Conservation (phyloP, 2,113 vertebrate species). For the Vicugna pacos region DNA sequence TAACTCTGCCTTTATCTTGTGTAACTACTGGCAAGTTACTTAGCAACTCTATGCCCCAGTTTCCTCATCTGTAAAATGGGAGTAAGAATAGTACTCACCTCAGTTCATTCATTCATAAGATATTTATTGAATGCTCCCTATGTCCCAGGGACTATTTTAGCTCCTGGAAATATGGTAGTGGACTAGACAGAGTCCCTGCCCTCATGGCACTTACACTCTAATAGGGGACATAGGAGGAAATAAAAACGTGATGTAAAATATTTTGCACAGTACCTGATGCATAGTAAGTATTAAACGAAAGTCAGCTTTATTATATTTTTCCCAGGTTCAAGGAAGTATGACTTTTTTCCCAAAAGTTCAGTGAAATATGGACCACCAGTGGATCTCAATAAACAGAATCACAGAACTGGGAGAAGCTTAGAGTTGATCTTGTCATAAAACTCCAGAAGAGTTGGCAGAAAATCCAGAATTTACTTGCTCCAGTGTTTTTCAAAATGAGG, state of each 20-base stretch:
- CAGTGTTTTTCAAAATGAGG: neutral
- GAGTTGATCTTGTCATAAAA: neutral
- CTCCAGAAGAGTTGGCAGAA: neutral
- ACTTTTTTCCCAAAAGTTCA: slow-evolving; percentile 25
- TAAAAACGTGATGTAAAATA: neutral
- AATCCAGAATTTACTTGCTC: neutral
- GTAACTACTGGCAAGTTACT: neutral
- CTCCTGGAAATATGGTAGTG: neutral
- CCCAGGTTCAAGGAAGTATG: neutral
- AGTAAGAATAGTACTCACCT: neutral
- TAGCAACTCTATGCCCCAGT: neutral
- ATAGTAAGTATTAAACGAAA: neutral
- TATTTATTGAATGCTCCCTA: neutral
- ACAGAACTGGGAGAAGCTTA: neutral
- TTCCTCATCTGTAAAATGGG: neutral
- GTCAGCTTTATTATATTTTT: neutral
- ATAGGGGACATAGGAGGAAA: neutral
- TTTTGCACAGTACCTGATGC: neutral
- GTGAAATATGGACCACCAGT: neutral
- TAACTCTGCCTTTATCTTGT: neutral
- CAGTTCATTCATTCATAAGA: neutral
- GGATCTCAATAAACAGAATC: neutral
- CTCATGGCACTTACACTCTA: neutral
- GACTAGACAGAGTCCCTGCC: neutral
- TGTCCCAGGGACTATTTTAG: neutral